These are phyloP conservation scores for Pterois miles DNA, from an alignment of 2,797 vertebrate species.

Conservation along the genomic window DNA sequence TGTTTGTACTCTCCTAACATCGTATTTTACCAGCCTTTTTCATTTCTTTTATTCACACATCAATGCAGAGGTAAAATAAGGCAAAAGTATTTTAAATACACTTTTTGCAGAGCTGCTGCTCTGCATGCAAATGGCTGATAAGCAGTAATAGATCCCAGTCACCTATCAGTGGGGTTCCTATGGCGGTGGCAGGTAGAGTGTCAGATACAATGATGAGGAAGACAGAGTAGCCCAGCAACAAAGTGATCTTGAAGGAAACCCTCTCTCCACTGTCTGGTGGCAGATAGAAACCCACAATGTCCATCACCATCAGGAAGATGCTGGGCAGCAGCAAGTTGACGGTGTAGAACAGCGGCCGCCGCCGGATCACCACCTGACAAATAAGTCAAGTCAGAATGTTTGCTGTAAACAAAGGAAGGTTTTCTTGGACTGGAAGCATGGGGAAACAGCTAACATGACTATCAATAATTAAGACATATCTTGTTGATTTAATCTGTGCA, in stretches of 20 bases:
- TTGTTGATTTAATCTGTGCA: not conserved
- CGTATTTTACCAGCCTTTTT: not conserved
- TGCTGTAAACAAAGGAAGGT: not conserved
- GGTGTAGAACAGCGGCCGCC: slow-evolving; percentile 94
- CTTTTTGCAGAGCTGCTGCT: not conserved
- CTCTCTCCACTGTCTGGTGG: slow-evolving; percentile 96
- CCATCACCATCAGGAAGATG: slow-evolving; percentile 97
- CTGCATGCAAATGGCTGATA: not conserved
- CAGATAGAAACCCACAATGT: slow-evolving; percentile 96
- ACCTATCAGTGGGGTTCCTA: slow-evolving; percentile 96
- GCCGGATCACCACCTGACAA: slow-evolving; percentile 92
- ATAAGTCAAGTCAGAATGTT: not conserved
- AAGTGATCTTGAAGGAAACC: slow-evolving; percentile 98
- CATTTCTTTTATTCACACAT: not conserved
- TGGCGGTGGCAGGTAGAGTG: slow-evolving; percentile 93
- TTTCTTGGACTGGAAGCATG: not conserved
- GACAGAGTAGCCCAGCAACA: slow-evolving; percentile 97
- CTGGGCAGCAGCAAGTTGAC: slow-evolving; percentile 96
- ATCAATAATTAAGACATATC: not conserved
- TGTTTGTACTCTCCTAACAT: not conserved
- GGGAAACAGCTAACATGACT: not conserved
- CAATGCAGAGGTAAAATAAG: not conserved
- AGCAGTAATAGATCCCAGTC: slow-evolving; percentile 20
- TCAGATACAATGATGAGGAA: slow-evolving; percentile 99
- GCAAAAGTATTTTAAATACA: not conserved